Conservation (phyloP, 2,888 invertebrate genomes). For the Abscondita cerata region DNA sequence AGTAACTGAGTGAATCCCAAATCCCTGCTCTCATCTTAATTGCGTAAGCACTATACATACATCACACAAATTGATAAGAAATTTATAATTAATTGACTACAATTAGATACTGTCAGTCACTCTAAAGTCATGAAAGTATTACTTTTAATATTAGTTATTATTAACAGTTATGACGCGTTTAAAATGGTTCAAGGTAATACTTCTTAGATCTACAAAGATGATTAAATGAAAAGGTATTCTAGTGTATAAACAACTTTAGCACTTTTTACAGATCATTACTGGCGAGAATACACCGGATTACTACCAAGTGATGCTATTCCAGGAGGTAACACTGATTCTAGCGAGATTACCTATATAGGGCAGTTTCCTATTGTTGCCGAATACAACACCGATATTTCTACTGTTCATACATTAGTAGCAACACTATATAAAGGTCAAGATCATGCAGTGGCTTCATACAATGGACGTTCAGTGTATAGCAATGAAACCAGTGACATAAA, state of each 20-base stretch:
- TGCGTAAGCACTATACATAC: no score
- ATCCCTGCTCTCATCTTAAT: no score
- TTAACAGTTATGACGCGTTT: neutral
- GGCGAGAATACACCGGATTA: constrained; percentile 4
- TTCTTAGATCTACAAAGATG: neutral
- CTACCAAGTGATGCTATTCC: neutral
- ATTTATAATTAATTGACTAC: no score
- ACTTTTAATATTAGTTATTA: neutral
- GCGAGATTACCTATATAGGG: constrained; percentile 2
- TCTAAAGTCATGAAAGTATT: neutral
- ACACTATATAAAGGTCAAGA: neutral
- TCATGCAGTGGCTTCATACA: neutral
- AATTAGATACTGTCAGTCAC: neutral
- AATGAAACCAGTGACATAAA: neutral
- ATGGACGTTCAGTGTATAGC: neutral
- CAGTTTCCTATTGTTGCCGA: neutral
- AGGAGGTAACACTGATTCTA: neutral
- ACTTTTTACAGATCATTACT: constrained; percentile 4
- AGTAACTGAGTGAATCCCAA: no score
- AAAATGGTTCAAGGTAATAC: neutral
- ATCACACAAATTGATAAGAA: no score
- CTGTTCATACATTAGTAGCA: neutral
- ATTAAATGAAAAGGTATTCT: no score
- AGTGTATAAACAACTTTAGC: no score
- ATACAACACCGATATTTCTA: neutral